These are phyloP conservation scores for Tupaia tana DNA, from an alignment of 2,113 vertebrate genomes.

Conservation along the genomic window DNA sequence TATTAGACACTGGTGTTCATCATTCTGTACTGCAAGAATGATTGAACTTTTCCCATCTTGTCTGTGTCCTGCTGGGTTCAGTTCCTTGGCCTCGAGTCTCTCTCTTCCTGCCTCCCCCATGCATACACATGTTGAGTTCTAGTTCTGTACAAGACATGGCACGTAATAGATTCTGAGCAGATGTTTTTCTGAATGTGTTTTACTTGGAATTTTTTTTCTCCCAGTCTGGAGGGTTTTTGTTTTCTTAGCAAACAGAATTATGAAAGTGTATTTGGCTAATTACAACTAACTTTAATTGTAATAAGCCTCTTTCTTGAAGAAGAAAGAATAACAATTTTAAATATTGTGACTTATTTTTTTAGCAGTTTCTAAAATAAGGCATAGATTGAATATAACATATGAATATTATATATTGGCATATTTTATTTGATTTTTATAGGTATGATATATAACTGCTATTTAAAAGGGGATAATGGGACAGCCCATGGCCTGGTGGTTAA, in stretches of 20 bases:
- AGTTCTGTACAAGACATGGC: not conserved
- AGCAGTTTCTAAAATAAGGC: slow-evolving; percentile 30
- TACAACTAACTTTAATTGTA: slow-evolving; percentile 19
- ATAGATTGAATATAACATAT: not conserved
- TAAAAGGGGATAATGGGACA: not conserved
- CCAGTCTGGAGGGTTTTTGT: not conserved
- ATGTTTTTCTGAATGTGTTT: slow-evolving; percentile 34
- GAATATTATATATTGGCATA: not conserved
- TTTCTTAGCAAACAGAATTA: slow-evolving; percentile 4
- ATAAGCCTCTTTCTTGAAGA: not conserved
- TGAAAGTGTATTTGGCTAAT: not conserved
- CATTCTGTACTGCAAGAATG: not conserved
- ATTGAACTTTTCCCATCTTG: not conserved
- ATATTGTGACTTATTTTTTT: slow-evolving; percentile 25
- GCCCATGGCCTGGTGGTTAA: too few species aligned
- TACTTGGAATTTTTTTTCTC: not conserved
- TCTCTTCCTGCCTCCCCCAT: not conserved
- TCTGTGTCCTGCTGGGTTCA: not conserved
- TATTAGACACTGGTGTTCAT: not conserved
- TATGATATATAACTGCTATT: not conserved
- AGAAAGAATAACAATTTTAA: slow-evolving; percentile 25
- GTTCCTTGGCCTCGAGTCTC: not conserved
- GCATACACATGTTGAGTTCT: not conserved
- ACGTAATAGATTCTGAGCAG: not conserved
- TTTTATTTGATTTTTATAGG: not conserved